A percentile compares a stretch with the other conserved stretches of the same genome.
These are phyloP conservation scores for Euphydryas editha DNA, from an alignment of 2,888 invertebrate genomes.

Conservation along the genomic window DNA sequence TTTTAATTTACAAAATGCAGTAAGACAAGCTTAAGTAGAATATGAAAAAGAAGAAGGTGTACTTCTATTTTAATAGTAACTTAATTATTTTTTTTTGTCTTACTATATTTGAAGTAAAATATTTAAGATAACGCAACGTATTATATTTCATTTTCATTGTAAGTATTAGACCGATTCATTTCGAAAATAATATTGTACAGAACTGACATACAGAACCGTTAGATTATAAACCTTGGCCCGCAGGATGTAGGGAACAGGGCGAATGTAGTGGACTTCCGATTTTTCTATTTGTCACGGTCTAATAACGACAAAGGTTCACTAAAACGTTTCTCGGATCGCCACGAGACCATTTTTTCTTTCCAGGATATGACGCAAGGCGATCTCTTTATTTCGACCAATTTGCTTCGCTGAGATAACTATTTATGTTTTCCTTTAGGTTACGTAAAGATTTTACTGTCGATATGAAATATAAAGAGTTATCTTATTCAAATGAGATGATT, in stretches of 20 bases:
- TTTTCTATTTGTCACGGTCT: slow-evolving; percentile 54
- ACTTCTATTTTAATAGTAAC: no score
- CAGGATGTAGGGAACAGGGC: slow-evolving; percentile 38
- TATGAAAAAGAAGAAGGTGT: no score
- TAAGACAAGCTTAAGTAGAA: no score
- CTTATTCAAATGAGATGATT: neutral
- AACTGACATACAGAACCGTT: slow-evolving; percentile 33
- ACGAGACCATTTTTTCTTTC: slow-evolving; percentile 40
- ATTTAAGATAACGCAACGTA: no score
- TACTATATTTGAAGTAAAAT: no score
- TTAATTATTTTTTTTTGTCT: no score
- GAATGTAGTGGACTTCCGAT: slow-evolving; percentile 46
- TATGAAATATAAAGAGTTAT: neutral
- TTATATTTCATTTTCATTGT: slow-evolving; percentile 27
- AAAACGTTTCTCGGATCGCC: slow-evolving; percentile 38
- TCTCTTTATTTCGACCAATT: slow-evolving; percentile 48
- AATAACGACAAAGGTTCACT: slow-evolving; percentile 49
- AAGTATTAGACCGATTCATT: no score
- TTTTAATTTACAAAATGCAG: no score
- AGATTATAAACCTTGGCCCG: slow-evolving; percentile 40
- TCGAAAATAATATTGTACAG: slow-evolving; percentile 39
- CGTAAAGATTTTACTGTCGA: neutral
- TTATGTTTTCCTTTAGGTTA: slow-evolving; percentile 43
- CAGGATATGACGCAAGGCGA: slow-evolving; percentile 47
- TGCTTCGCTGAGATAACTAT: slow-evolving; percentile 39